A percentile compares a stretch with the other conserved stretches of the same genome.
These are phyloP conservation scores for Taeniopygia guttata DNA, from an alignment of 2,797 vertebrate species.

Conservation along the genomic window DNA sequence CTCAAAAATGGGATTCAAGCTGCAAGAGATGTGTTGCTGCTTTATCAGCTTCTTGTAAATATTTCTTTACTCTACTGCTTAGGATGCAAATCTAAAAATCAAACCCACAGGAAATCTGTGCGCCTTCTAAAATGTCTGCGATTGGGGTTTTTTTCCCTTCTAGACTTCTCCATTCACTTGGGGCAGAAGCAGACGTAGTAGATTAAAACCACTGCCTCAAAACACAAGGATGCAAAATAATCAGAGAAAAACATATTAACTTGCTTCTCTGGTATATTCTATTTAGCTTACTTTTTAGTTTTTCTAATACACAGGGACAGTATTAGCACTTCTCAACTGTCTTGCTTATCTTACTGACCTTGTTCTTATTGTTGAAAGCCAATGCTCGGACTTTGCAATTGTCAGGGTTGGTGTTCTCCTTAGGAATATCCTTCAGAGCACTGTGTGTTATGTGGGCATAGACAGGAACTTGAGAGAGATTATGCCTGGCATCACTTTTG, in stretches of 20 bases:
- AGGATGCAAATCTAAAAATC: not conserved
- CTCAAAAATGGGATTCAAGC: not conserved
- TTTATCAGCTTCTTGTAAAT: not conserved
- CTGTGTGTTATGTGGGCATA: constrained; percentile 94
- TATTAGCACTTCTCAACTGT: not conserved
- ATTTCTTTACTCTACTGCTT: not conserved
- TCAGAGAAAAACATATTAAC: not conserved
- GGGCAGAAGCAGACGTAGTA: not conserved
- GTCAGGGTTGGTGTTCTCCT: constrained; percentile 94
- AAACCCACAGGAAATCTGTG: not conserved
- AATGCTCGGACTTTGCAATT: constrained; percentile 97
- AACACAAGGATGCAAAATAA: not conserved
- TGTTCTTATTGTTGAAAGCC: constrained; percentile 95
- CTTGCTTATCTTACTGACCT: constrained; percentile 75
- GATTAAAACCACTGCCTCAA: rapidly evolving
- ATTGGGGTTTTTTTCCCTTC: not conserved
- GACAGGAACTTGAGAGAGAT: constrained; percentile 84
- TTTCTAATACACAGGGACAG: not conserved
- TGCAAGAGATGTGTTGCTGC: not conserved
- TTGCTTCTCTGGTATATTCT: not conserved
- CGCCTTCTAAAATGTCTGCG: not conserved
- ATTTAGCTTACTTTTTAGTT: not conserved
- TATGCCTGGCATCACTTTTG: constrained; percentile 82
- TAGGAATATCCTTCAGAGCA: constrained; percentile 95
- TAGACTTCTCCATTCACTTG: not conserved